Percentiles rank a stretch among this genome's conserved stretches.
phyloP scores from a whole-genome alignment of 30 jellyfish, hydroid and myxozoan genomes.

The Chrysaora quinquecirrha region DNA sequence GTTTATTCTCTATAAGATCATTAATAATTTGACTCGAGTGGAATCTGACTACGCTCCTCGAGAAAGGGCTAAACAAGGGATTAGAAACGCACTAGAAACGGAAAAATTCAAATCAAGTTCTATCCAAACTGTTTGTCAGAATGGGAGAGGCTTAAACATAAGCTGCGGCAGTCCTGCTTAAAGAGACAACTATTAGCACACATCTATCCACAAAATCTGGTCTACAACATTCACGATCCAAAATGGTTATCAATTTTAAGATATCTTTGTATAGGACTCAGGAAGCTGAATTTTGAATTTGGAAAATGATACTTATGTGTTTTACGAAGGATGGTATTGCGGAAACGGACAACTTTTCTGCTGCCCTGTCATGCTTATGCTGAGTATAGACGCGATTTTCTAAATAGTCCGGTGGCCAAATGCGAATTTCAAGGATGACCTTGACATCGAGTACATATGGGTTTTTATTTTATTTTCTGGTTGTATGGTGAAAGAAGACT shows the following conservation, averaged over 20 bases:
- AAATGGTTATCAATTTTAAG: constrained; percentile 27
- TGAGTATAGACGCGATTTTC: not conserved
- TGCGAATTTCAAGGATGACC: no score
- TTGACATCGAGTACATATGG: no score
- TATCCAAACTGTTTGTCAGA: constrained; percentile 45
- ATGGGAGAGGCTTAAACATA: constrained; percentile 49
- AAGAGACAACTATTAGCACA: constrained; percentile 26
- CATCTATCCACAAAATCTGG: constrained; percentile 51
- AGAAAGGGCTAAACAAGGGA: constrained; percentile 27
- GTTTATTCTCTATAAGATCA: constrained; percentile 34
- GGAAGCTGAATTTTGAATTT: constrained; percentile 23
- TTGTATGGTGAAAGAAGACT: no score
- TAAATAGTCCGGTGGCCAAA: no score
- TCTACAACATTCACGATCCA: no score
- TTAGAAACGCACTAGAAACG: constrained; percentile 17
- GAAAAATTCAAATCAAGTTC: constrained; percentile 34
- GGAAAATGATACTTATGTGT: not conserved
- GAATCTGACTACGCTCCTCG: constrained; percentile 40
- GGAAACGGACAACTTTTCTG: not conserved
- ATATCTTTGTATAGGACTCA: constrained; percentile 38
- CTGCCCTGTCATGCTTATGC: constrained; percentile 13
- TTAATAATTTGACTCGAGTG: constrained; percentile 27
- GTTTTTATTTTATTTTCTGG: no score
- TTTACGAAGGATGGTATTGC: constrained; percentile 27
- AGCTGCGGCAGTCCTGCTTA: constrained; percentile 42